Base-by-base conservation (phyloP, 2,888 invertebrate genomes). In the Apodemia zela region DNA sequence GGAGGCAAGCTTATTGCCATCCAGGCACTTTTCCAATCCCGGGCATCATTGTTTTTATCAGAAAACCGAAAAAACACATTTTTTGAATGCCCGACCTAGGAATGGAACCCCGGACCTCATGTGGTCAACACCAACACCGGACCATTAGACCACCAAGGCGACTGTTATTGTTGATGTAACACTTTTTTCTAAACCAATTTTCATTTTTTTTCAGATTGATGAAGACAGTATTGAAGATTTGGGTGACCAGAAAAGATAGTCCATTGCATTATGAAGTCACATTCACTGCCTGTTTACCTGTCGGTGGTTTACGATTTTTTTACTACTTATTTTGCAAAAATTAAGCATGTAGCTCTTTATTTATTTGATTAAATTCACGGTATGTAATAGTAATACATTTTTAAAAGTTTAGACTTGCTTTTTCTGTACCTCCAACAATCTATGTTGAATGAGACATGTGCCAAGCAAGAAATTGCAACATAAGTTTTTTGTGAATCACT, bases 211-310 rank as follows among this genome's bases (percentile, higher is more conserved):
- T 63, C 82, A 95, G 94, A 97, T 98, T 82, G 97, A 97, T 87
- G 97, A 97, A 87, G 97, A 98, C 81, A 95, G 94, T 72, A 97
- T 98, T 85, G 98, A 98, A 85, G 97, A 98, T 92, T 92, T 98
- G 71, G 98, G 98, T 59, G 98, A 98, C 88, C 96, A 96, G 79
- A 98, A 97, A 84, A 96, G 97, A 94, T 97, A 95, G 94, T 87
- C 71, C 70, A 66, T 75, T 38, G 70, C 69, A 68, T 61, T 74
- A 69, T 73, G 21, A 65, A 62, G 42, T 58, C 45, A 49, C 60
- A 35, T 33, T 63, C 51, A 58, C 57, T 45, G 61, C 51, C 64
- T 66, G 62, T 63, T 61, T 66, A 67, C 64, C 59, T 49, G 51
- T 21, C 11, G 21, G 51, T 51, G 21, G 13, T 51, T 51, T 51